These are phyloP conservation scores for Sericinus montela DNA, from an alignment of 2,888 invertebrate species.

Conservation along the genomic window DNA sequence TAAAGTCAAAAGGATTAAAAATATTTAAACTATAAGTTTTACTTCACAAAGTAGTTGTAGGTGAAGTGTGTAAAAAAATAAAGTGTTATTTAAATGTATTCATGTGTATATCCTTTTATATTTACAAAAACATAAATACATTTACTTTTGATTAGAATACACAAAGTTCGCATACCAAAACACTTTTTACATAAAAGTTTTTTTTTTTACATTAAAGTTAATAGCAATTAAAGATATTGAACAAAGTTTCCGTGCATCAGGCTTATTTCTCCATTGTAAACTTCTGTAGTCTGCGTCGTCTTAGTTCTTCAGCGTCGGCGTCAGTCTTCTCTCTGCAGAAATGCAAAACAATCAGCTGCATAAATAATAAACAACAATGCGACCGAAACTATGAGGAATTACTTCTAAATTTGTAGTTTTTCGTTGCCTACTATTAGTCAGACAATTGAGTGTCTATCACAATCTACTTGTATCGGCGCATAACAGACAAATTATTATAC, in stretches of 20 bases:
- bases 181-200: too few species aligned
- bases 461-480: too few species aligned
- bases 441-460: too few species aligned
- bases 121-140: constrained; percentile 78
- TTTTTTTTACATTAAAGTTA: constrained; percentile 69
- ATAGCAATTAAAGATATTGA: constrained; percentile 57
- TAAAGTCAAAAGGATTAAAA: constrained; percentile 26
- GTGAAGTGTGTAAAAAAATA: constrained; percentile 30
- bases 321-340: constrained; percentile 59
- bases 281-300: constrained; percentile 88
- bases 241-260: constrained; percentile 44
- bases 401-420: too few species aligned
- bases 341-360: too few species aligned
- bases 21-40: constrained; percentile 7
- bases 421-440: too few species aligned
- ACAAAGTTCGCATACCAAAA: constrained; percentile 71
- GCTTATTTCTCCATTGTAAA: constrained; percentile 76
- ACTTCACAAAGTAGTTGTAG: constrained; percentile 16
- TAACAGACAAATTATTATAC: too few species aligned
- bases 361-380: too few species aligned
- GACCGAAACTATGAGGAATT: too few species aligned
- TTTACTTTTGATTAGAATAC: constrained; percentile 66
- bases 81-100: constrained; percentile 62
- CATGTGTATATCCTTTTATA: constrained; percentile 74
- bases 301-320: constrained; percentile 82